These are phyloP conservation scores for Acanthochromis polyacanthus DNA, from an alignment of 2,113 vertebrate genomes.

Conservation along the genomic window DNA sequence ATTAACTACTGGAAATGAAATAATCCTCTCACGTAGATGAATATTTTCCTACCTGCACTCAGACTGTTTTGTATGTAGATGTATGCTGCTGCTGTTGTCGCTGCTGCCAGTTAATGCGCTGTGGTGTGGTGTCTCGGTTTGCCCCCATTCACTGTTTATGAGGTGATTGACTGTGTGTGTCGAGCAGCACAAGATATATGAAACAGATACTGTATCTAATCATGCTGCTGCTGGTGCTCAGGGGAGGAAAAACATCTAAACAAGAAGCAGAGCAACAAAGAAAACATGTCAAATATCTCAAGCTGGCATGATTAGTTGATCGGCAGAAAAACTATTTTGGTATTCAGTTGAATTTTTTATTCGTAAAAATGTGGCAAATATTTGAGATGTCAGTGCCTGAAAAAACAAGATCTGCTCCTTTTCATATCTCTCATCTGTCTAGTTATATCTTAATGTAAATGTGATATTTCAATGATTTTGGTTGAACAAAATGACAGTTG, in stretches of 20 bases:
- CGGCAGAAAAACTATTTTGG: too few species aligned
- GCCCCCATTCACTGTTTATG: neutral
- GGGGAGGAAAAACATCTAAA: neutral
- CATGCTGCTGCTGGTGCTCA: neutral
- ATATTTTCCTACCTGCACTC: conserved; percentile 1
- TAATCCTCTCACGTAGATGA: neutral
- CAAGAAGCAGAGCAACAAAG: too few species aligned
- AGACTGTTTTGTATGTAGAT: conserved; percentile 34
- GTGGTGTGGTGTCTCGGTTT: neutral
- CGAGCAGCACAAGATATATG: neutral
- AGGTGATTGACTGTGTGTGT: conserved; percentile 11
- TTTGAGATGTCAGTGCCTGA: too few species aligned
- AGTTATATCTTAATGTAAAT: too few species aligned
- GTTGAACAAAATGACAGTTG: too few species aligned
- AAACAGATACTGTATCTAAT: neutral
- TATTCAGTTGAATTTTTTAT: too few species aligned
- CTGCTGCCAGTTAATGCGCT: conserved; percentile 8
- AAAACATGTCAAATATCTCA: neutral
- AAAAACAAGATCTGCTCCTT: too few species aligned
- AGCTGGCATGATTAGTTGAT: neutral
- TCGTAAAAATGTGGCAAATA: too few species aligned
- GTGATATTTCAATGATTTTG: too few species aligned
- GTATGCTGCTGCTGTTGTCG: neutral
- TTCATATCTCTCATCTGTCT: too few species aligned
- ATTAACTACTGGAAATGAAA: conserved; percentile 29